These are phyloP conservation scores for Trachelus iudaicus DNA, from an alignment of 2,888 invertebrate species.

Conservation along the genomic window DNA sequence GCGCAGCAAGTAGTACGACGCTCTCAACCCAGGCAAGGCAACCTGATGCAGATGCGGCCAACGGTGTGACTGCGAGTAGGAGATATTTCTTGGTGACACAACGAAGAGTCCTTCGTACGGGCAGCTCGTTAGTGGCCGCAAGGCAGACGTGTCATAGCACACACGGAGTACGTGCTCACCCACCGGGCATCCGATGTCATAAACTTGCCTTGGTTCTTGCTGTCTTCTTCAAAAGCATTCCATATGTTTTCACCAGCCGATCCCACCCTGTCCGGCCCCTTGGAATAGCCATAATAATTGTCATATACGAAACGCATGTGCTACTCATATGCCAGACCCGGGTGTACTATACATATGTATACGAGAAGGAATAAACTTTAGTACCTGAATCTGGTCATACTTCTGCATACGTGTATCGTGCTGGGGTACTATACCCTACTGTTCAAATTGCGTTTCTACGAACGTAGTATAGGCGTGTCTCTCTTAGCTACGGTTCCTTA, in stretches of 20 bases:
- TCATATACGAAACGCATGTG: not conserved
- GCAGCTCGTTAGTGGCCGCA: constrained; percentile 49
- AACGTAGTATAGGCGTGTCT: not conserved
- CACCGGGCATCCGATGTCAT: constrained; percentile 39
- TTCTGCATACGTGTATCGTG: not conserved
- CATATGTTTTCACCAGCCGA: constrained; percentile 4
- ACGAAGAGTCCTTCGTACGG: constrained; percentile 26
- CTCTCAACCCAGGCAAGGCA: constrained; percentile 14
- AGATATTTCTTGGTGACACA: constrained; percentile 53
- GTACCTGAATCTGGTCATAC: not conserved
- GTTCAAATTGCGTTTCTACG: not conserved
- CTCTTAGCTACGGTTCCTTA: not conserved
- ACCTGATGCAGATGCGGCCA: constrained; percentile 39
- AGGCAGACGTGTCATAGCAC: constrained; percentile 35
- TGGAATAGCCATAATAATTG: not conserved
- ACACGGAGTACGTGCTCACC: constrained; percentile 28
- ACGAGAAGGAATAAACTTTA: not conserved
- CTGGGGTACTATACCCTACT: not conserved
- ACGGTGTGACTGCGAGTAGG: constrained; percentile 27
- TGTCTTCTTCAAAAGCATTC: constrained; percentile 13
- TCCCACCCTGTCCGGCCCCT: not conserved
- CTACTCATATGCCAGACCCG: not conserved
- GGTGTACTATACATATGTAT: too few relatives aligned
- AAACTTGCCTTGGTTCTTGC: constrained; percentile 27
- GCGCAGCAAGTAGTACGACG: constrained; percentile 13